Base-by-base conservation (phyloP, 2,797 vertebrate genomes). In the Chelon auratus region DNA sequence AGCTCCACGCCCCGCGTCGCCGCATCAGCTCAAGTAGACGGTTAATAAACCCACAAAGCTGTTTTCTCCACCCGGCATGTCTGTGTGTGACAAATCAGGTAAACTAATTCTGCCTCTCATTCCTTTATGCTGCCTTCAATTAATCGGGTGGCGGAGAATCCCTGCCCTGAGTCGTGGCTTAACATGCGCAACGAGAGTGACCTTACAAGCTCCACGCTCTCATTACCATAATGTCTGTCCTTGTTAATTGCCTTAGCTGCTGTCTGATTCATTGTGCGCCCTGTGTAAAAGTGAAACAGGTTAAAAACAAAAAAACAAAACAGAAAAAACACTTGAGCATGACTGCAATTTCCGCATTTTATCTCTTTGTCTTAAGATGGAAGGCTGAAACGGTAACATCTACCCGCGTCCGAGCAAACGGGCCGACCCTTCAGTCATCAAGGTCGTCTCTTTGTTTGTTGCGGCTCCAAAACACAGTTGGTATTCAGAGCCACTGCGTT, bases 111-210 rank as follows among this genome's bases (percentile, higher is more conserved):
- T 84, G 65, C 78, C 84, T 84, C 84, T 91, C 78, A 85, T 92
- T 89, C 72, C 91, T 86, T 93, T 83, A 77, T 86, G 87, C 84
- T 68, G 51, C 60, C 68, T 76, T 79, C 80, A 90, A 88, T 94
- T 94, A 93, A 92, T 94, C 77, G 91, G 91, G 75, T 71, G 77
- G 64, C 37, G 61, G 78, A 88, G 86, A 85, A 87, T 88, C 72
- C 83, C 80, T 93, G 90, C 91, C 93, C 87, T 61, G 90, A 94
- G 92, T 93, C 88, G 90, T 67, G 94, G 90, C 84, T 95, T 94
- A 95, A 92, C 91, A 93, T 93, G 91, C 91, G 90, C 95, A 93
- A 96, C 93, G 92, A 92, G 92, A 89, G 89, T 95, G 94, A 96
- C 93, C 93, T 95, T 94, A 94, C 93, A 96, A 91, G 91, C 83